Percentiles rank a stretch among this genome's conserved stretches.
phyloP scores from a whole-genome alignment of 2,113 vertebrate genomes.

The Ochotona curzoniae region DNA sequence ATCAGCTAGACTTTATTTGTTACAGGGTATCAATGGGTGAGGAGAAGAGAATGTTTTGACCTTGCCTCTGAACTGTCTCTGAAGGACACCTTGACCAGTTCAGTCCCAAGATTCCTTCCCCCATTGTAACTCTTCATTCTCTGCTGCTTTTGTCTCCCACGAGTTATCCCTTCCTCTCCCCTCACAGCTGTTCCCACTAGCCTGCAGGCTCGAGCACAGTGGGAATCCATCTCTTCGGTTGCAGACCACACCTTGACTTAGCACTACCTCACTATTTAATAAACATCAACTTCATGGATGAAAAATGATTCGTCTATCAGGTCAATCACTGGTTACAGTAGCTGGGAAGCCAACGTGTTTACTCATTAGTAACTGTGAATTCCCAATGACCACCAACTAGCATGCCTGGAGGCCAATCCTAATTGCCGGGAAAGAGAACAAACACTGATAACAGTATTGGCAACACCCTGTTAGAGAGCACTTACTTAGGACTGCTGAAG shows the following conservation, averaged over 20 bases:
- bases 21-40: neutral
- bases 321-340: neutral
- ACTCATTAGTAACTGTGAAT: slow-evolving; percentile 58
- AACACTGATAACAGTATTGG: slow-evolving; percentile 17
- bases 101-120: neutral
- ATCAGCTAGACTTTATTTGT: neutral
- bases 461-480: neutral
- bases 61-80: neutral
- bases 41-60: neutral
- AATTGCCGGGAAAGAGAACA: slow-evolving; percentile 56
- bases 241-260: neutral
- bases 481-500: neutral
- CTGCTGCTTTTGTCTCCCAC: neutral
- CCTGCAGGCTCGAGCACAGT: neutral
- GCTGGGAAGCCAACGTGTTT: slow-evolving; percentile 42
- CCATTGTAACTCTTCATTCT: neutral
- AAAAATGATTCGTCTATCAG: neutral
- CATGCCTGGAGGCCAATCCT: neutral
- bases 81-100: neutral
- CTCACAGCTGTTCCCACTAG: neutral
- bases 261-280: neutral
- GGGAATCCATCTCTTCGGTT: neutral
- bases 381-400: slow-evolving; percentile 43
- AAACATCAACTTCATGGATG: neutral
- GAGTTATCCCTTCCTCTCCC: neutral